phyloP scores from a whole-genome alignment of 2,113 vertebrate species.

The Mionectes macconnelli region DNA sequence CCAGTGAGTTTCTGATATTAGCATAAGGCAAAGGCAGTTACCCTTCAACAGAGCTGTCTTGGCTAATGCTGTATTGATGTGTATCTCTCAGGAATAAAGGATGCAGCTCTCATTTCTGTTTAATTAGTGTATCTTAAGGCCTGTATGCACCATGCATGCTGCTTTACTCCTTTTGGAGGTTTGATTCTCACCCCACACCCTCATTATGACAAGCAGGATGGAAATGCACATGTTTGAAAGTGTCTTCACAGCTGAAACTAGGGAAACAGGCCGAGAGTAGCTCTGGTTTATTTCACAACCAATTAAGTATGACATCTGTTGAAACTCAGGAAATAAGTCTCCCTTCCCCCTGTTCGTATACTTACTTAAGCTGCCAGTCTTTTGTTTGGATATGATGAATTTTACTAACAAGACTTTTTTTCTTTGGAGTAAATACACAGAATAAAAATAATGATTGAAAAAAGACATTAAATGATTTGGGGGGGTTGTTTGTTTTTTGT shows the following conservation, averaged over 20 bases:
- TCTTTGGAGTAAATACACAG: neutral
- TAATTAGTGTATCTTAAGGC: constrained; percentile 48
- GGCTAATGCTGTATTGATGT: neutral
- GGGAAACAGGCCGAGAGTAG: constrained; percentile 65
- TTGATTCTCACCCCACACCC: constrained; percentile 62
- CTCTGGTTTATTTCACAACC: constrained; percentile 75
- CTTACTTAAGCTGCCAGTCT: constrained; percentile 62
- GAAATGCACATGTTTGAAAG: constrained; percentile 70
- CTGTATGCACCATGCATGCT: neutral
- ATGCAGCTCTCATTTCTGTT: constrained; percentile 13
- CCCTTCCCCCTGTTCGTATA: constrained; percentile 64
- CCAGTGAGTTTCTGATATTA: neutral
- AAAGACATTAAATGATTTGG: neutral
- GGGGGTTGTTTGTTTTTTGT: neutral
- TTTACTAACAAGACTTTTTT: neutral
- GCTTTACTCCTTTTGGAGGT: constrained; percentile 57
- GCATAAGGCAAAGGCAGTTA: neutral
- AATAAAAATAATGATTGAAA: neutral
- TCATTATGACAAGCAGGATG: constrained; percentile 65
- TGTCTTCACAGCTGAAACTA: constrained; percentile 72
- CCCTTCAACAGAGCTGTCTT: neutral
- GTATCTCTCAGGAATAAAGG: neutral
- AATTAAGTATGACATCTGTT: constrained; percentile 76
- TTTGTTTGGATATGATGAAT: constrained; percentile 54
- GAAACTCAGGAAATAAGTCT: constrained; percentile 72